Evolutionary conservation across 2,797 vertebrate species (phyloP), one percentile per base, ranked within the genome.

Genomic region (Denticeps clupeoides): DNA sequence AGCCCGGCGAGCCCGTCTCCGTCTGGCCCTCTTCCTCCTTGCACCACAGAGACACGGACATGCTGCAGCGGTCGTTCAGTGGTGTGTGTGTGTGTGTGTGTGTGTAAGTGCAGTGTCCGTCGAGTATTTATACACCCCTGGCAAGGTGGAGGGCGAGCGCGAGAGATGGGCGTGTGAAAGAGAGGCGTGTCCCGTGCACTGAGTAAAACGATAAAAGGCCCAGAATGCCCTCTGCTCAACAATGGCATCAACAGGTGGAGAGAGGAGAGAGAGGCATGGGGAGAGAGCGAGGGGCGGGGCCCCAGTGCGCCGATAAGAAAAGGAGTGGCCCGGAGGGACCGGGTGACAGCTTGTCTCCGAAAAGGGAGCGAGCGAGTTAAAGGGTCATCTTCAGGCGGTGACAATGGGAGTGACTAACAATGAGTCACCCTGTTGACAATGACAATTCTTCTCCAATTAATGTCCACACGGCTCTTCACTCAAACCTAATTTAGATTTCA

Each of bases 181-280:
- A 53, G 46, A 53, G 56, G 59, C 46, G 59, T 38, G 48, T 53
- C 42, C 49, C 53, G 21, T 46, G 60, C 72, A 56, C 33, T 54
- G 67, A 66, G 72, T 59, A 52, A 71, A 73, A 72, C 68, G 75
- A 74, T 46, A 67, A 59, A 65, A 67, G 43, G 48, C 55, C 61
- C 64, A 82, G 75, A 82, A 82, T 77, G 63, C n/a, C 51, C 55
- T 29, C 42, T 0, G 47, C 12, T 46, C 54, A 70, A 83, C 79
- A 82, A 82, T 80, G 53, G 60, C 61, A 68, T 62, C 79, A 82
- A 83, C 82, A 85, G 82, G 81, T 84, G 81, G 83, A 69, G 68
- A 72, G 69, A 75, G 63, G 65, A 58, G 40, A 43, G 47, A 45
- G 47, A 56, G 50, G 16, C 37, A 41, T 28, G 12, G 44, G 11